Percentiles rank a stretch among this genome's conserved stretches.
These are phyloP conservation scores for Urosaurus nigricauda DNA, from an alignment of 2,797 vertebrate genomes.

Conservation along the genomic window DNA sequence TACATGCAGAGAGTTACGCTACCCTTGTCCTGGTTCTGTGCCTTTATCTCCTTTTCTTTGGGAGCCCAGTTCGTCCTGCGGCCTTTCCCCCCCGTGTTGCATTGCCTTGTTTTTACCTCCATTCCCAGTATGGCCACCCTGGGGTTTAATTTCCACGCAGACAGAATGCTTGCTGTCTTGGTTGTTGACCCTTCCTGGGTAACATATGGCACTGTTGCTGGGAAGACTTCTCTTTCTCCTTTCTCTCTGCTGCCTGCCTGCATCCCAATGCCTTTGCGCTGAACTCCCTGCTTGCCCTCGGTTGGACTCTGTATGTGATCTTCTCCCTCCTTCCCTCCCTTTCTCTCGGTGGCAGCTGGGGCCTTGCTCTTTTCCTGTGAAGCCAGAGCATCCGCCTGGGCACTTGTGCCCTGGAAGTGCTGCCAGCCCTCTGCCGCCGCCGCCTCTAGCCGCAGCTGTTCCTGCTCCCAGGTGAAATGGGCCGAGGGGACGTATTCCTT, in stretches of 20 bases:
- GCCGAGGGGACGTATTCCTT: background rate
- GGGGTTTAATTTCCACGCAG: background rate
- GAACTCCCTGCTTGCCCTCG: background rate
- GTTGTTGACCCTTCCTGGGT: background rate
- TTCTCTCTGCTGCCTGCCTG: background rate
- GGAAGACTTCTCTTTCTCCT: background rate
- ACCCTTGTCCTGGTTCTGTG: no score
- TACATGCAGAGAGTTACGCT: no score
- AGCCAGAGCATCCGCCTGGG: background rate
- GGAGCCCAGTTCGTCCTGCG: background rate
- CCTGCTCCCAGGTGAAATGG: background rate
- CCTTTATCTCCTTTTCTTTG: no score
- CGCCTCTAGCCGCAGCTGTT: conserved; percentile 7
- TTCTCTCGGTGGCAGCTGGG: background rate
- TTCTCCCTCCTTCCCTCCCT: background rate
- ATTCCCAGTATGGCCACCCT: no score
- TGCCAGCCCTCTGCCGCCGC: background rate
- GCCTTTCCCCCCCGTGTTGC: background rate
- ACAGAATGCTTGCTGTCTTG: no score
- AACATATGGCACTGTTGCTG: background rate
- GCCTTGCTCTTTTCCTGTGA: background rate
- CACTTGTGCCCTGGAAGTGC: background rate
- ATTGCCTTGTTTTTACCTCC: background rate
- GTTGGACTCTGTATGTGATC: no score
- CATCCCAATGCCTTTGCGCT: background rate